Conservation (phyloP, 2,888 invertebrate species). For the Protonemura montana region DNA sequence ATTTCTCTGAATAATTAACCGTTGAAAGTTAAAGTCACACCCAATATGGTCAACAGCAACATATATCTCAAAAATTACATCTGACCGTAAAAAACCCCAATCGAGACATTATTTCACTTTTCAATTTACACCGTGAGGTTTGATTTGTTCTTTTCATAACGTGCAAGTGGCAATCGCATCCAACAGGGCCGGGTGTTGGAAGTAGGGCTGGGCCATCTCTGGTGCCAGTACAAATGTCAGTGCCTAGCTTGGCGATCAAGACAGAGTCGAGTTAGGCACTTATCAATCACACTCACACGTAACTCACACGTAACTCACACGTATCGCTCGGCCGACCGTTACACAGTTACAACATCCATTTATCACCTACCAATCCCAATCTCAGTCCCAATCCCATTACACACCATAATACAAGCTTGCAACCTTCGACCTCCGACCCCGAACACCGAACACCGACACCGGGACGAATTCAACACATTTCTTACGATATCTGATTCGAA, state of each 20-base stretch:
- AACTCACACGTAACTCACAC: not conserved
- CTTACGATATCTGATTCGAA: not conserved
- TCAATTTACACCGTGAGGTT: not conserved
- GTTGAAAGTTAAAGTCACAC: not conserved
- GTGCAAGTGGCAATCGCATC: not conserved
- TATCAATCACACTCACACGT: not conserved
- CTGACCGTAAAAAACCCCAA: not conserved
- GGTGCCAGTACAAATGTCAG: not conserved
- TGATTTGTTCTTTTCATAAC: not conserved
- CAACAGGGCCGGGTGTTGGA: not conserved
- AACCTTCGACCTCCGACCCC: not conserved
- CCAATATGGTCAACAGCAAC: not conserved
- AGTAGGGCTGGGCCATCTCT: not conserved
- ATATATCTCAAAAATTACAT: not conserved
- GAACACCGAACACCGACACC: not conserved
- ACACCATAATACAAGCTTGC: slow-evolving; percentile 7
- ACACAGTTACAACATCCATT: not conserved
- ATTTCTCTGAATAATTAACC: not conserved
- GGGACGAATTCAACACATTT: not conserved
- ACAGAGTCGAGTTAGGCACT: not conserved
- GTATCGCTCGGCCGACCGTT: not conserved
- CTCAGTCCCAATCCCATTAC: not conserved
- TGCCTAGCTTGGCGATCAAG: not conserved
- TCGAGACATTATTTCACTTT: not conserved
- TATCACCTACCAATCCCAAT: not conserved